A percentile compares a stretch with the other conserved stretches of the same genome.
These are phyloP conservation scores for Emydoidea blandingii DNA, from an alignment of 2,797 vertebrate species.

Conservation along the genomic window DNA sequence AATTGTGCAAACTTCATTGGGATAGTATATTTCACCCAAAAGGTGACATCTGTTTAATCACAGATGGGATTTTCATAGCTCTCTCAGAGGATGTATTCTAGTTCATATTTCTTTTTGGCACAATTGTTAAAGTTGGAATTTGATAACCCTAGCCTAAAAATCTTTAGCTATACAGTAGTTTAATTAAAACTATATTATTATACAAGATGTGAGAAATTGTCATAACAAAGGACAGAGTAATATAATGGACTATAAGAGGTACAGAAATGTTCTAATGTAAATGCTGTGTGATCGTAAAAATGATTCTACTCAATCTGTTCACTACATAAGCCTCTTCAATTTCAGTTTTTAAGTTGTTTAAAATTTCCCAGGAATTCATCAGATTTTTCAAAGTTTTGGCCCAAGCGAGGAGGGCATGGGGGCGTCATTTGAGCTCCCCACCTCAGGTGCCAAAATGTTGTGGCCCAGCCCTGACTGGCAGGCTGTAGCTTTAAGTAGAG, in stretches of 20 bases:
- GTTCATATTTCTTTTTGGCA: not conserved
- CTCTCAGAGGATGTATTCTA: not conserved
- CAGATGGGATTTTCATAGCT: not conserved
- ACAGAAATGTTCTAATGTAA: not conserved
- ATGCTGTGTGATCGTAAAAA: not conserved
- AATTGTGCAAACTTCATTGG: not conserved
- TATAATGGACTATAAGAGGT: not conserved
- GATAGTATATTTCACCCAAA: not conserved
- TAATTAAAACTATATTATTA: not conserved
- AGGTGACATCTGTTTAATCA: not conserved
- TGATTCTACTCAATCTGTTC: not conserved
- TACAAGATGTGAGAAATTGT: not conserved
- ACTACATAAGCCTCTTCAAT: not conserved
- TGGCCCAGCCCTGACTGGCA: too few relatives aligned
- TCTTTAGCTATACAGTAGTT: not conserved
- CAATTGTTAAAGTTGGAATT: not conserved
- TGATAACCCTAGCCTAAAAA: not conserved
- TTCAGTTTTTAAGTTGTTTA: not conserved
- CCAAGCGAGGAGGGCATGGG: too few relatives aligned
- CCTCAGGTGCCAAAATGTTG: too few relatives aligned
- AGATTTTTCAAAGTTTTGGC: too few relatives aligned
- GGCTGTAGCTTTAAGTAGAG: too few relatives aligned
- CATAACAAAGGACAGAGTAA: not conserved
- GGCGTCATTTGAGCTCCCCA: too few relatives aligned
- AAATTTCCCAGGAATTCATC: not conserved